These are phyloP conservation scores for Arenicola marina DNA, from an alignment of 2,888 invertebrate genomes.

Conservation along the genomic window DNA sequence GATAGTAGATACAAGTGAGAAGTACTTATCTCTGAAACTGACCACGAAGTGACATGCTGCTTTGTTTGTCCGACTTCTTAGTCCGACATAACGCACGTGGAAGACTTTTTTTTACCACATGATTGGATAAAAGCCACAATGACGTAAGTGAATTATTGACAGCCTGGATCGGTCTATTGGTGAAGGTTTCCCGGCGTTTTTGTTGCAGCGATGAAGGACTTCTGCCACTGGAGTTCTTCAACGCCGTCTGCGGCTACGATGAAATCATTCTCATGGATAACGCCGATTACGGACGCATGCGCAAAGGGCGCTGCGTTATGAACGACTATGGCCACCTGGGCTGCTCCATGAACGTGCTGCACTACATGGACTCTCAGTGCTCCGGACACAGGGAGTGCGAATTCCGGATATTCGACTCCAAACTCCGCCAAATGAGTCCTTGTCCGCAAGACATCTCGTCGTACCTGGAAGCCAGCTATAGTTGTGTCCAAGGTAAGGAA, in stretches of 20 bases:
- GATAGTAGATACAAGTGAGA: no score
- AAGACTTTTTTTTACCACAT: no score
- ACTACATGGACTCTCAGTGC: conserved; percentile 18
- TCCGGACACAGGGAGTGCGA: conserved; percentile 13
- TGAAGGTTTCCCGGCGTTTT: no score
- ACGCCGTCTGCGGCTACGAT: conserved; percentile 11
- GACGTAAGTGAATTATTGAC: no score
- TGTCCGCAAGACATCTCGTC: conserved; percentile 22
- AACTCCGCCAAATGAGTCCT: not conserved
- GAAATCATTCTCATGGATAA: conserved; percentile 19
- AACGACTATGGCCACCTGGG: conserved; percentile 17
- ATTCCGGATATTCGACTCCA: conserved; percentile 7
- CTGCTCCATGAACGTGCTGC: conserved; percentile 10
- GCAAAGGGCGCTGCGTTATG: conserved; percentile 16
- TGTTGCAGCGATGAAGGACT: no score
- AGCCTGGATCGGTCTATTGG: no score
- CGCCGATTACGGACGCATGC: conserved; percentile 21
- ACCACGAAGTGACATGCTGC: no score
- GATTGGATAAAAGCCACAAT: no score
- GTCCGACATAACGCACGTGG: no score
- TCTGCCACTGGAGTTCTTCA: conserved; percentile 20
- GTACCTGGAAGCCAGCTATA: conserved; percentile 19
- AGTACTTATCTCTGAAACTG: no score
- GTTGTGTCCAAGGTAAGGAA: conserved; percentile 16
- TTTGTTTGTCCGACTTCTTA: no score